phyloP scores from a whole-genome alignment of 1,140 invertebrate species.

The silkworm (Bombyx mori) region DNA sequence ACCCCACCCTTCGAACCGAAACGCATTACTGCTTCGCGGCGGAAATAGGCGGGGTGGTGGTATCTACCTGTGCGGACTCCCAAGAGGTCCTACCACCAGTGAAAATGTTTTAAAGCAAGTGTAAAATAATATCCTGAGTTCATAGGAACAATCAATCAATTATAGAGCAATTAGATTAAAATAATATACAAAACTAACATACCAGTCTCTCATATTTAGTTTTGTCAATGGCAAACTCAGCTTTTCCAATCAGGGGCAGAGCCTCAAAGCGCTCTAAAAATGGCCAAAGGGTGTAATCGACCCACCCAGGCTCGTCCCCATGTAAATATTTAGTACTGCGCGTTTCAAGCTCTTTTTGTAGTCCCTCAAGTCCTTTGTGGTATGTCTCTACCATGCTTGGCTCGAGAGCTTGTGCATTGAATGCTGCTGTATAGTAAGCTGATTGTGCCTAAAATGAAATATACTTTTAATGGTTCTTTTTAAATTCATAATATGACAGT shows the following conservation, averaged over 20 bases:
- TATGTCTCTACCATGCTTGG: slow-evolving; percentile 36
- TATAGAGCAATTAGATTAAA: background rate
- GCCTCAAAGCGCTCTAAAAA: slow-evolving; percentile 83
- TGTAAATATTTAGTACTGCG: slow-evolving; percentile 79
- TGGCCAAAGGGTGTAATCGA: slow-evolving; percentile 92
- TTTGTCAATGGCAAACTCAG: slow-evolving; percentile 70
- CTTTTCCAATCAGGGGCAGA: slow-evolving; percentile 71
- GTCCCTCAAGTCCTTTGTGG: slow-evolving; percentile 72
- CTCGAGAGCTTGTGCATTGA: slow-evolving; percentile 38
- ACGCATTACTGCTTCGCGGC: no score
- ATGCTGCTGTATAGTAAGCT: slow-evolving; percentile 58
- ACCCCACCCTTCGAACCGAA: no score
- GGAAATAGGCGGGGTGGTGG: no score
- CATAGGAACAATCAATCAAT: background rate
- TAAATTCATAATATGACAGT: slow-evolving; percentile 1
- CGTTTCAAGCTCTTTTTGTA: slow-evolving; percentile 77
- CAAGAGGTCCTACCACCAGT: no score
- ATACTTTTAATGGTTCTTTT: background rate
- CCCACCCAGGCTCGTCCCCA: slow-evolving; percentile 79
- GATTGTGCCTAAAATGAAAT: slow-evolving; percentile 40
- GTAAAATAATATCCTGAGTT: no score
- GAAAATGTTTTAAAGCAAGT: no score
- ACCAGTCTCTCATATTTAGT: slow-evolving; percentile 51
- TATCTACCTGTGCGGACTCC: no score
- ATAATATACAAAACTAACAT: slow-evolving; percentile 18